These are phyloP conservation scores for Phortica magna DNA, from an alignment of 2,888 invertebrate species.

Conservation along the genomic window DNA sequence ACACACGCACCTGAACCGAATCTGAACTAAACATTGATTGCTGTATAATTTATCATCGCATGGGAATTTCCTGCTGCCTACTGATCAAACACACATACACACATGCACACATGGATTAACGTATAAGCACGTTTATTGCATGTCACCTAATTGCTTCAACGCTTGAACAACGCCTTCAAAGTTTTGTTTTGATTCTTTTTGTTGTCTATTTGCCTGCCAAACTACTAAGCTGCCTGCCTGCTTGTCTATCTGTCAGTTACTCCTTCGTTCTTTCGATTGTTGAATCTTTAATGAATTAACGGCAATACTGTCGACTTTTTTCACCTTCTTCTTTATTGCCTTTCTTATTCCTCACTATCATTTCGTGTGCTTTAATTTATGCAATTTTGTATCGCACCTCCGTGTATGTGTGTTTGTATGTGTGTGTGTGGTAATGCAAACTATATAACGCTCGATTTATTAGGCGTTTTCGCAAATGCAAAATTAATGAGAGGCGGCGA, in stretches of 20 bases:
- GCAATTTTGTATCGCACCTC: background rate
- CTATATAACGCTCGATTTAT: slow-evolving; percentile 5
- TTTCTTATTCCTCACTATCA: background rate
- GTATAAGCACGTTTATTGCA: slow-evolving; percentile 17
- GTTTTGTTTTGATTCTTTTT: background rate
- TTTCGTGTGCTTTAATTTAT: background rate
- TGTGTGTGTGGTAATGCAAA: background rate
- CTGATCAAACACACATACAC: background rate
- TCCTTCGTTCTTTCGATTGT: background rate
- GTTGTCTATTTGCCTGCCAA: background rate
- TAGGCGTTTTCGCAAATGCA: slow-evolving; percentile 32
- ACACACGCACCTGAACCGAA: background rate
- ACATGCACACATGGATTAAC: background rate
- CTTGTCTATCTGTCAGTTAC: background rate
- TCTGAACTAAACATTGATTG: background rate
- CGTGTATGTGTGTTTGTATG: background rate
- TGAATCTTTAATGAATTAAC: slow-evolving; percentile 24
- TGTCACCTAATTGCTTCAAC: slow-evolving; percentile 25
- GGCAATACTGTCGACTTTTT: background rate
- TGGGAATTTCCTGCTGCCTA: slow-evolving; percentile 27
- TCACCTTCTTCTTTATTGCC: background rate
- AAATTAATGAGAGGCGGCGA: slow-evolving; percentile 26
- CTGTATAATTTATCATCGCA: slow-evolving; percentile 21
- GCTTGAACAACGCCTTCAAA: background rate
- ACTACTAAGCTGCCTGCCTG: background rate